Conservation (phyloP, 2,888 invertebrate genomes). For the Smittia sp. region DNA sequence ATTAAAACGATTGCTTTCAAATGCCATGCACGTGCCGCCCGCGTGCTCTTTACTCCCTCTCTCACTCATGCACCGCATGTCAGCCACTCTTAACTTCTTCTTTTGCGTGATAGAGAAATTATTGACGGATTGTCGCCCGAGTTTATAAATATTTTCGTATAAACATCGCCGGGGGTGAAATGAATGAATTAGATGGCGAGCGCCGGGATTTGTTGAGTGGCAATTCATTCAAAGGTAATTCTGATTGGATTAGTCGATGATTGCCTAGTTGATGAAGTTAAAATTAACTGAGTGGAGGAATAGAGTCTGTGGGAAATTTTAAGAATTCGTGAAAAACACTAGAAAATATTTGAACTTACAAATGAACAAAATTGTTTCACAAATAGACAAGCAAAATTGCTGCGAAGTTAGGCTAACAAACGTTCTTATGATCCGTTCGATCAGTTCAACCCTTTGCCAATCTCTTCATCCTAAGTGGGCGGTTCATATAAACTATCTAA, state of each 20-base stretch:
- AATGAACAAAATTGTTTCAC: no score
- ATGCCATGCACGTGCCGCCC: conserved; percentile 23
- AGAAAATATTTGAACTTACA: no score
- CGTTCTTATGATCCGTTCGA: no score
- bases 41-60: not conserved
- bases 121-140: conserved; percentile 19
- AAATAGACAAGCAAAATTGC: no score
- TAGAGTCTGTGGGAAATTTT: no score
- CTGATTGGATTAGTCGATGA: not conserved
- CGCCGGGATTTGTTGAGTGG: not conserved
- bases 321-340: no score
- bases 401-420: no score
- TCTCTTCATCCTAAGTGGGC: no score
- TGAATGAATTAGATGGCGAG: not conserved
- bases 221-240: not conserved
- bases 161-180: not conserved
- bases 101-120: conserved; percentile 8
- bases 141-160: conserved; percentile 21
- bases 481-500: no score
- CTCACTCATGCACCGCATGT: not conserved
- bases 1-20: conserved; percentile 28
- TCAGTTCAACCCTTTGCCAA: no score
- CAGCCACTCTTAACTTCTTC: conserved; percentile 13
- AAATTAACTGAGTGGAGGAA: no score
- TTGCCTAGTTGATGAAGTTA: not conserved